Evolutionary conservation across 2,113 vertebrate species (phyloP), one percentile per base, ranked within the genome.

Genomic region (Caretta caretta): DNA sequence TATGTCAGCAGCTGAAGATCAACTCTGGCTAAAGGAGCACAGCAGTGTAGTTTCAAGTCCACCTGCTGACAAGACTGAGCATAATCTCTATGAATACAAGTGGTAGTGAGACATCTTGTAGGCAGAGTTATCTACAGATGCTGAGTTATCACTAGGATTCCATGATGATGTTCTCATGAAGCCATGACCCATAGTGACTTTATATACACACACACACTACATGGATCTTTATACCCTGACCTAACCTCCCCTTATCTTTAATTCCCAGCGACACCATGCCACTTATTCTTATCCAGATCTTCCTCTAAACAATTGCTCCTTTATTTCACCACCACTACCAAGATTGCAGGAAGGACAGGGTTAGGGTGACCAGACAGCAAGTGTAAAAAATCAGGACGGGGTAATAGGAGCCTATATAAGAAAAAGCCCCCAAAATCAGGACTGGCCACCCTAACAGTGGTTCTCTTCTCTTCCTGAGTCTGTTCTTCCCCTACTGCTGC

Each of bases 11-110:
- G 56, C 75, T 49, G 22, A 49, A 81, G 38, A 76, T 84, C 54
- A 83, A 50, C 90, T 92, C 88, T 94, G 53, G 75, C 54, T 88
- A 50, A 92, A 83, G 95, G 3, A 89, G 85, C 11, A 84, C 51
- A 89, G 6, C 11, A 69, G 46, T 35, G 11, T 80, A 72, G 78
- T 94, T 97, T 97, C 79, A 96, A 86, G 87, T 92, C n/a, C 91
- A 6, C 54, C n/a, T 65, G 35, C 65, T 72, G 17, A 92, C 20
- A 54, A 88, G 53, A 76, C 3, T 27, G 4, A 0, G n/a, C 0
- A 16, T 83, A 69, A 22, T 22, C 86, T 65, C 10, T 27, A 31
- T 65, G 57, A 38, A 72, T 81, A 65, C 84, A 84, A 92, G 72
- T 1, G 2, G 2, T n/a, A 50, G 72, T 92, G 92, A 90, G 57